A percentile compares a stretch with the other conserved stretches of the same genome.
Evolutionary conservation across 2,113 vertebrate genomes (phyloP).

Genomic region (Taurulus bubalis): DNA sequence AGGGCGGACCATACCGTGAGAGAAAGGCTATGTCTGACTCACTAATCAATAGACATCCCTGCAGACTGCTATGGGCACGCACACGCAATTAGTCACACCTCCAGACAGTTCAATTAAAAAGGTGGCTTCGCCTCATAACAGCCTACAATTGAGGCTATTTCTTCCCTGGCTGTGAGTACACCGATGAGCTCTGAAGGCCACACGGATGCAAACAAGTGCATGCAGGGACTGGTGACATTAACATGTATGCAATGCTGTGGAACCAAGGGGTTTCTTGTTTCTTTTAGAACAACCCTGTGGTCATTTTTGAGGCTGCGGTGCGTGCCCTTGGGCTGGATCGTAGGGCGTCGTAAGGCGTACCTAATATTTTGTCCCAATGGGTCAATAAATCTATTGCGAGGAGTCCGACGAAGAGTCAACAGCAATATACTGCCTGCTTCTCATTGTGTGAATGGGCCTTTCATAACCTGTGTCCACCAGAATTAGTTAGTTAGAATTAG

Average conservation of each 20-base stretch:
- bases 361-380: background rate
- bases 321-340: background rate
- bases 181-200: conserved; percentile 28
- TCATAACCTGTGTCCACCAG: too few species aligned
- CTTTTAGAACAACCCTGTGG: background rate
- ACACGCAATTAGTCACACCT: background rate
- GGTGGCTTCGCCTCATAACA: conserved; percentile 7
- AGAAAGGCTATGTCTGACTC: conserved; percentile 17
- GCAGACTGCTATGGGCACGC: conserved; percentile 17
- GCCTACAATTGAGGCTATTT: conserved; percentile 28
- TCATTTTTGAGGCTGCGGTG: background rate
- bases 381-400: background rate
- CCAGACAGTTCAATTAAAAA: conserved; percentile 47
- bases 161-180: background rate
- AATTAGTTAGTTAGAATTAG: too few species aligned
- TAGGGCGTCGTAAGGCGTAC: background rate
- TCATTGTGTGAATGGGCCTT: background rate
- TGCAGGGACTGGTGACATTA: background rate
- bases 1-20: background rate
- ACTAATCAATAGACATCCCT: conserved; percentile 37
- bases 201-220: conserved; percentile 12
- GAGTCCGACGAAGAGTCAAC: background rate
- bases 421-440: background rate
- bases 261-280: background rate
- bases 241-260: background rate